Evolutionary conservation across 2,797 vertebrate genomes (phyloP).

Genomic region (Sternarchorhynchus goeldii): DNA sequence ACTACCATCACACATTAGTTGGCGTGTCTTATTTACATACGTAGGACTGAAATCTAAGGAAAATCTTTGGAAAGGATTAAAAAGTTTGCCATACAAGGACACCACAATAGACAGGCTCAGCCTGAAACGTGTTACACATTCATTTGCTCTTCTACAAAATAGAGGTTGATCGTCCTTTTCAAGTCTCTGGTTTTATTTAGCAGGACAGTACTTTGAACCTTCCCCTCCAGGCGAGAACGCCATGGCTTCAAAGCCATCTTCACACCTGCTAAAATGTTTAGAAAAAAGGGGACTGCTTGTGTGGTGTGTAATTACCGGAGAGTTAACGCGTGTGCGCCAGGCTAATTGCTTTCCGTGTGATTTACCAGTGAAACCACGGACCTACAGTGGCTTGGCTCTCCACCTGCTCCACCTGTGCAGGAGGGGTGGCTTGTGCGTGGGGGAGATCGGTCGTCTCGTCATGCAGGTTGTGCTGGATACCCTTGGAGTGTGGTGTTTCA

Average conservation of each 20-base stretch:
- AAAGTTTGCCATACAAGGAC: too few relatives aligned
- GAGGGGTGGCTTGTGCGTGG: conserved; percentile 33
- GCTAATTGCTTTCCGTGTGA: conserved; percentile 45
- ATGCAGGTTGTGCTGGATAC: conserved; percentile 28
- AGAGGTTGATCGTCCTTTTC: too few relatives aligned
- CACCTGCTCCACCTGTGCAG: conserved; percentile 37
- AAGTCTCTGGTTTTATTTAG: too few relatives aligned
- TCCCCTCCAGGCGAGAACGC: conserved; percentile 3
- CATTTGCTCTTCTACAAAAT: too few relatives aligned
- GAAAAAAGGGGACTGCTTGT: conserved; percentile 4
- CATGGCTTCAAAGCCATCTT: conserved; percentile 10
- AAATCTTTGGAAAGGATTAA: too few relatives aligned
- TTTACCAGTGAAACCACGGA: conserved; percentile 42
- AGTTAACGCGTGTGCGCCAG: conserved; percentile 35
- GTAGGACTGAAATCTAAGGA: too few relatives aligned
- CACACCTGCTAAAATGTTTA: conserved; percentile 4
- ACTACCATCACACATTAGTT: too few relatives aligned
- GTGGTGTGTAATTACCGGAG: conserved; percentile 42
- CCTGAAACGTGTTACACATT: too few relatives aligned
- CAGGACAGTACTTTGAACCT: too few relatives aligned
- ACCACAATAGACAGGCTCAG: too few relatives aligned
- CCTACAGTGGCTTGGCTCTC: conserved; percentile 31
- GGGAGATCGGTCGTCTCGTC: conserved; percentile 44
- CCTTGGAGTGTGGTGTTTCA: conserved; percentile 21
- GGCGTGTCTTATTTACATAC: too few relatives aligned